Percentiles rank a stretch among this genome's conserved stretches.
Conservation (phyloP, 2,888 invertebrate genomes). For the Hypercompe scribonia region DNA sequence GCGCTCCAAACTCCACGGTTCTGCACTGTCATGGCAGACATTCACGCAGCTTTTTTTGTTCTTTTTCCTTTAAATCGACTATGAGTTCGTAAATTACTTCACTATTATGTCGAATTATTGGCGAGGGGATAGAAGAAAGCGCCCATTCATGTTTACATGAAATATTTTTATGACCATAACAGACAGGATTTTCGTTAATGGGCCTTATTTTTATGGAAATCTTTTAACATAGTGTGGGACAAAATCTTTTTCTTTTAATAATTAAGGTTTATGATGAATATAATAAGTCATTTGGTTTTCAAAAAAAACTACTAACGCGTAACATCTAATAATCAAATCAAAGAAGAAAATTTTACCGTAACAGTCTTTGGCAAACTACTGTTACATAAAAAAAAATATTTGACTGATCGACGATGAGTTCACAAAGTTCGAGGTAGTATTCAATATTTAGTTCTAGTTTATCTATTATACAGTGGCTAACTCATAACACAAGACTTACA, state of each 20-base stretch:
- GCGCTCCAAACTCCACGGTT: conserved; percentile 59
- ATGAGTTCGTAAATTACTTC: conserved; percentile 76
- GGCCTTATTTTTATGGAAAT: conserved; percentile 49
- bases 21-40: conserved; percentile 80
- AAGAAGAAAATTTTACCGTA: neutral
- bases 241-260: neutral
- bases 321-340: neutral
- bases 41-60: conserved; percentile 65
- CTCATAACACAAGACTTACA: neutral
- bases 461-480: neutral
- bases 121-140: conserved; percentile 65
- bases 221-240: conserved; percentile 14
- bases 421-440: neutral
- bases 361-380: neutral
- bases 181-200: conserved; percentile 50
- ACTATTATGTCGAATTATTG: conserved; percentile 70
- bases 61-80: conserved; percentile 69
- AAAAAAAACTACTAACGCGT: neutral
- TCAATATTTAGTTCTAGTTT: neutral
- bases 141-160: conserved; percentile 72
- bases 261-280: neutral
- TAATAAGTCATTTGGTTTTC: neutral
- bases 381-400: neutral
- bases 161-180: conserved; percentile 68
- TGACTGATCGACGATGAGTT: neutral